Evolutionary conservation across 2,113 vertebrate species (phyloP), one percentile per base, ranked within the genome.

Genomic region (Gadus macrocephalus): DNA sequence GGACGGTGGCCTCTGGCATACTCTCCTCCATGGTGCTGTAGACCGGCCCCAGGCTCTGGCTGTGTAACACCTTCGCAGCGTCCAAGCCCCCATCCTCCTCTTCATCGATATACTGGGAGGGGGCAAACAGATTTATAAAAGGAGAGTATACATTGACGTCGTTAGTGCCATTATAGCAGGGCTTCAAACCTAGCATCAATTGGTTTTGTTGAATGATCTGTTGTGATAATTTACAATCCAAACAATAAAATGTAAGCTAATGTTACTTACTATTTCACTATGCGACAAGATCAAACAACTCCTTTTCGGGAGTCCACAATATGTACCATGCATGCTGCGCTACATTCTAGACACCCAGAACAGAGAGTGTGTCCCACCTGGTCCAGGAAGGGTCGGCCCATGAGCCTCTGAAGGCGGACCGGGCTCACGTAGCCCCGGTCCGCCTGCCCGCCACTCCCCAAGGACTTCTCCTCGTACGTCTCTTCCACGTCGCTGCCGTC

Each of bases 1-100:
- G 91, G 84, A 98, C 69, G 5, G 95, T 96, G 25, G 92, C 95
- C 74, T 95, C 91, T 9, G 92, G 81, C 73, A 93, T 93, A 73
- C 91, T 93, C 82, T 96, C 96, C 49, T 98, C 94, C 0, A 96
- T 96, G 11, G 95, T 96, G 69, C 83, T 93, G 66, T 84, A 83
- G 3, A 98, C 94, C 89, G 95, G 88, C 20, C 91, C 91, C 77
- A 96, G 87, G 85, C 91, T 94, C 80, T 92, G 90, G 0, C 82
- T 89, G 66, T 94, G 92, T 16, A 96, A 90, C 62, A 92, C 87
- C 69, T 91, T 85, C 7, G 91, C 62, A 62, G 67, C 22, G 58
- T 72, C 78, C 11, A 68, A 72, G 3, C 53, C 70, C 35, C 82
- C 74, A 5, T 81, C 78, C 59, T 87, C 78, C 5, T 79, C 78